Conservation (phyloP, 2,113 vertebrate genomes). For the Seriola rivoliana region DNA sequence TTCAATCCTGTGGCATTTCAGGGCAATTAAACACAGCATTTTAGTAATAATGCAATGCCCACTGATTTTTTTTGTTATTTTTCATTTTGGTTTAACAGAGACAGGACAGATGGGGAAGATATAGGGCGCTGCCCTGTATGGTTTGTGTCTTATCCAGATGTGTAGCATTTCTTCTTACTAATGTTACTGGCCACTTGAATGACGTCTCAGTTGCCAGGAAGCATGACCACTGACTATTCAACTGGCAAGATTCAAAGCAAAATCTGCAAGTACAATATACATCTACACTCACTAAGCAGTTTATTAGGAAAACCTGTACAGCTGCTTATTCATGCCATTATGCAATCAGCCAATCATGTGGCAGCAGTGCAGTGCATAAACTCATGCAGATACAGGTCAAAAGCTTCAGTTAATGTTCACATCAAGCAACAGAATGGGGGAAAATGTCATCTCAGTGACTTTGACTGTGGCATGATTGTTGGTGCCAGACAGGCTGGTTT, state of each 20-base stretch:
- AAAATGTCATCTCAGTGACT: too few relatives aligned
- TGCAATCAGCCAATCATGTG: too few relatives aligned
- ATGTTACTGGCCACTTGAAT: not conserved
- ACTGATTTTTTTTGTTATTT: conserved; percentile 19
- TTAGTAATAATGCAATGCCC: not conserved
- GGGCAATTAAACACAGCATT: conserved; percentile 9
- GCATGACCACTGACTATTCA: not conserved
- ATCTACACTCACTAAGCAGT: not conserved
- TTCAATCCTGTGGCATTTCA: conserved; percentile 18
- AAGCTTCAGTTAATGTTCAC: too few relatives aligned
- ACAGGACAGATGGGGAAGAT: not conserved
- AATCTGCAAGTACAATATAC: not conserved
- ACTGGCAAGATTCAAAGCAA: not conserved
- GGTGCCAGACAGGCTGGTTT: too few relatives aligned
- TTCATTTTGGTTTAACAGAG: not conserved
- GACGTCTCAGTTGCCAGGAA: too few relatives aligned
- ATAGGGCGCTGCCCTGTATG: not conserved
- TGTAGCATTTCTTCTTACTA: not conserved
- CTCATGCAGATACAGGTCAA: not conserved
- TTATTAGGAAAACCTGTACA: not conserved
- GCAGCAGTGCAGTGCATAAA: too few relatives aligned
- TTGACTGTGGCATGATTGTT: too few relatives aligned
- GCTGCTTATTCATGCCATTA: not conserved
- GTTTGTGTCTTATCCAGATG: too few relatives aligned
- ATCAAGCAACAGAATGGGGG: too few relatives aligned